Conservation (phyloP, 2,797 vertebrate genomes). For the Amphiprion clarkii region DNA sequence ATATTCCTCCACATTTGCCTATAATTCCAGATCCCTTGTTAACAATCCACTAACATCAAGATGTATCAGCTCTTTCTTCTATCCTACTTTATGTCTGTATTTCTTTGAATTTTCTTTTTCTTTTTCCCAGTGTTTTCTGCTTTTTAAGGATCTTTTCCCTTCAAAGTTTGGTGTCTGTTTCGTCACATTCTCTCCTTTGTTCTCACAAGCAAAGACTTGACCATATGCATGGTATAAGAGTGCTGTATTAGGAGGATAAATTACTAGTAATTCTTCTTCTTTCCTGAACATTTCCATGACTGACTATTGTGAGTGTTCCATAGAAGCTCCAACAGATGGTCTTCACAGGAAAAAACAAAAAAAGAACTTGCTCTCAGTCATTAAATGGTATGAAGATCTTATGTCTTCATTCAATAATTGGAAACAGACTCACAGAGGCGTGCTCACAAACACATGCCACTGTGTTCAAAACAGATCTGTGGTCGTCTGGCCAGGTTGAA, state of each 20-base stretch:
- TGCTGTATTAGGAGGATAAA: slow-evolving; percentile 14
- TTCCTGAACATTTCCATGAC: slow-evolving; percentile 27
- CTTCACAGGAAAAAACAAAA: not conserved
- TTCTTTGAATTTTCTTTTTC: too few relatives aligned
- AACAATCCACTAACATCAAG: too few relatives aligned
- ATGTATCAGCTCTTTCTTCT: too few relatives aligned
- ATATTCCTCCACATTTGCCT: too few relatives aligned
- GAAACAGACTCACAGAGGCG: slow-evolving; percentile 26
- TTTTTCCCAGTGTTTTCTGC: not conserved
- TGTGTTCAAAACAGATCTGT: slow-evolving; percentile 32
- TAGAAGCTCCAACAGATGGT: slow-evolving; percentile 26
- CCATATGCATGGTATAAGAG: slow-evolving; percentile 20
- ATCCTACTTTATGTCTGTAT: too few relatives aligned
- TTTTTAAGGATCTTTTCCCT: not conserved
- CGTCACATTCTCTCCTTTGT: not conserved
- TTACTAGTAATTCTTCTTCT: slow-evolving; percentile 5
- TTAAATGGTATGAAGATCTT: slow-evolving; percentile 6
- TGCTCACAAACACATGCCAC: slow-evolving; percentile 26
- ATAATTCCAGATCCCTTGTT: too few relatives aligned
- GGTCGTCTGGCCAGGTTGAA: slow-evolving; percentile 56
- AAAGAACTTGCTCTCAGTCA: slow-evolving; percentile 9
- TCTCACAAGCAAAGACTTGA: not conserved
- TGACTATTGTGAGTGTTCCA: slow-evolving; percentile 8
- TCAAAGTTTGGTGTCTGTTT: slow-evolving; percentile 3
- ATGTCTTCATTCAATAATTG: slow-evolving; percentile 38